Conservation (phyloP, 2,888 invertebrate genomes). For the Brachylomia viminalis region DNA sequence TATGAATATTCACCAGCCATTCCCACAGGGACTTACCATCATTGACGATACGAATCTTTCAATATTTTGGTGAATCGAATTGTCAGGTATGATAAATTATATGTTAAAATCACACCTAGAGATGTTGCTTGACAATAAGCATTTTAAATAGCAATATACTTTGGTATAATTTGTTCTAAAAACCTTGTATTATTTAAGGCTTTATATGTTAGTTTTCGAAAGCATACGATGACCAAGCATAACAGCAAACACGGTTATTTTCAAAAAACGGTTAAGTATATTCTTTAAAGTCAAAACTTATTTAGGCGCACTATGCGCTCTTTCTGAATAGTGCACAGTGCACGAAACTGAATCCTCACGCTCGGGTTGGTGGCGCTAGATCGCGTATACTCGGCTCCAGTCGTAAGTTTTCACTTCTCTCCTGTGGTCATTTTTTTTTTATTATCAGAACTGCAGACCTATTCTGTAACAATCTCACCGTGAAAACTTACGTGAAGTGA, state of each 20-base stretch:
- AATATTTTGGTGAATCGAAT: constrained; percentile 40
- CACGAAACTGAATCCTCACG: background rate
- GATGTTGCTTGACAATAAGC: background rate
- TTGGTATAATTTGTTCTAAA: background rate
- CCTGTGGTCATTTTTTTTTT: background rate
- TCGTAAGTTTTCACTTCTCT: background rate
- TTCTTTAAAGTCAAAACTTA: background rate
- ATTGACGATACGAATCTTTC: constrained; percentile 42
- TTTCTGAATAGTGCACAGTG: background rate
- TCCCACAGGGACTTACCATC: constrained; percentile 37
- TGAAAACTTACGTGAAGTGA: no score
- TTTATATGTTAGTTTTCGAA: background rate
- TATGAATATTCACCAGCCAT: constrained; percentile 60
- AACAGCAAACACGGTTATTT: background rate
- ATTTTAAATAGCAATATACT: background rate
- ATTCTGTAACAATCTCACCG: no score
- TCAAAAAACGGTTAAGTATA: background rate
- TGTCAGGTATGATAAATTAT: background rate
- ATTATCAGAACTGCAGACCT: no score
- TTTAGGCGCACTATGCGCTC: no score
- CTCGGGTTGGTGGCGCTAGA: no score
- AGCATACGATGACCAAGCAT: background rate
- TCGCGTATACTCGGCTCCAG: background rate
- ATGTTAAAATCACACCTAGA: constrained; percentile 8
- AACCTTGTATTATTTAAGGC: background rate